Base-by-base conservation (phyloP, 2,888 invertebrate genomes). In the Linyphia triangularis region DNA sequence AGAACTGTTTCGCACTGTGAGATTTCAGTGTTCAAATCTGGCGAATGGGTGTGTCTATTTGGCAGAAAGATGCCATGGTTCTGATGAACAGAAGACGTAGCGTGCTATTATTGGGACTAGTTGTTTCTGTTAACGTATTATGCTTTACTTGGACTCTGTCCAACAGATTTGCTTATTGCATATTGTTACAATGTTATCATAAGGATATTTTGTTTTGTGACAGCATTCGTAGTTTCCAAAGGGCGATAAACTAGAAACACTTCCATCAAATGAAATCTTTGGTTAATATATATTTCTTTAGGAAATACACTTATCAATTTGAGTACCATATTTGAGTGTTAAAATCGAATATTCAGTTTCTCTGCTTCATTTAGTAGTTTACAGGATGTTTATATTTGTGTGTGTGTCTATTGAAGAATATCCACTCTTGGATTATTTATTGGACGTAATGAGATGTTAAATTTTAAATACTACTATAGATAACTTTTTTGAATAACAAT, bases 41-140 rank as follows among this genome's bases (percentile, higher is more conserved):
- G 19, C 26, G 37, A 65, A 33, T 16, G 83, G 83, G 83, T 84
- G 83, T 84, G 83, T 84, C 83, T 43, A 33, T 73, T 57, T 75
- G 75, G 83, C 73, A 84, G 67, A 73, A 57, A 67, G 63, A 82
- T 82, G 61, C 63, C 77, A 72, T 43, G 61, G 26, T 59, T 81
- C 63, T 61, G 26, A 75, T 30, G n/a, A 19, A 19, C 43, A 43
- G 40, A 30, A 40, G 51, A 67, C 65, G 73, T 65, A 24, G 65
- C 57, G 75, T 84, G 67, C 75, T 28, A 84, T 84, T 73, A 72
- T 72, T 40, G 65, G 24, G 43, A 63, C 77, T 19, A 43, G 65
- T 73, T 30, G 83, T 84, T 84, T 75, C 63, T 51, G 83, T 57
- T 84, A 84, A 67, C 65, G 67, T 84, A 84, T 84, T 73, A 63